Percentiles rank a stretch among this genome's conserved stretches.
Conservation (phyloP, 1,140 invertebrate genomes). For the Scaptodrosophila lebanonensis region DNA sequence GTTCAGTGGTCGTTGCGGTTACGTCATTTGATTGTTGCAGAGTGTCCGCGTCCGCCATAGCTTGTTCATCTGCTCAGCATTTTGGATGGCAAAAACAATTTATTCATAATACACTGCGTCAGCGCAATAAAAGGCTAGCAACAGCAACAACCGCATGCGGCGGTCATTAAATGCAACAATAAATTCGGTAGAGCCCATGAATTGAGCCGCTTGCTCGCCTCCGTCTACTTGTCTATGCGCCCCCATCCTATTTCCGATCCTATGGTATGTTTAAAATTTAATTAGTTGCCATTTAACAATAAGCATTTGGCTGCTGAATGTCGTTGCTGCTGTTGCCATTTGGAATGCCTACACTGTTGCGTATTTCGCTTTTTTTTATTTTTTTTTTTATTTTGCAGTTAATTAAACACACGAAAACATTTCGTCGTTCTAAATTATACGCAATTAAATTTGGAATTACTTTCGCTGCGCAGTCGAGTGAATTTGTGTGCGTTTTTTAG, state of each 20-base stretch:
- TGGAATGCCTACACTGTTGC: constrained; percentile 23
- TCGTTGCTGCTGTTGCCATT: constrained; percentile 31
- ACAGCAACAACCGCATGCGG: constrained; percentile 49
- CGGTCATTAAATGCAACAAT: constrained; percentile 69
- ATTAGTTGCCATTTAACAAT: constrained; percentile 74
- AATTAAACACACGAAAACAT: constrained; percentile 72
- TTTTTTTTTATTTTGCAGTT: constrained; percentile 66
- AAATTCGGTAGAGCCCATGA: constrained; percentile 39
- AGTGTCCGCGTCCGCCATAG: constrained; percentile 2
- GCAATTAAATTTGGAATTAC: constrained; percentile 72
- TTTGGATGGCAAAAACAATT: constrained; percentile 39
- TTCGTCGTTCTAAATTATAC: constrained; percentile 69
- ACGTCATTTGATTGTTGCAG: constrained; percentile 30
- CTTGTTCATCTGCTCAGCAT: constrained; percentile 10
- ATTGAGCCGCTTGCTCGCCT: not conserved
- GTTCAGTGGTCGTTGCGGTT: constrained; percentile 26
- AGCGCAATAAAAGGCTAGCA: constrained; percentile 53
- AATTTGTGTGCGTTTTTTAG: constrained; percentile 33
- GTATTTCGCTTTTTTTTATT: constrained; percentile 15
- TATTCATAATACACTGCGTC: constrained; percentile 58
- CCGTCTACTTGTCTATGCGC: not conserved
- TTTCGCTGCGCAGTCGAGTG: constrained; percentile 36
- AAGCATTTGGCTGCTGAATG: constrained; percentile 47
- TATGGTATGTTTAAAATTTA: constrained; percentile 64
- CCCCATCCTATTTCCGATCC: constrained; percentile 18